These are phyloP conservation scores for Odobenus rosmarus DNA, from an alignment of 2,113 vertebrate species.

Conservation along the genomic window DNA sequence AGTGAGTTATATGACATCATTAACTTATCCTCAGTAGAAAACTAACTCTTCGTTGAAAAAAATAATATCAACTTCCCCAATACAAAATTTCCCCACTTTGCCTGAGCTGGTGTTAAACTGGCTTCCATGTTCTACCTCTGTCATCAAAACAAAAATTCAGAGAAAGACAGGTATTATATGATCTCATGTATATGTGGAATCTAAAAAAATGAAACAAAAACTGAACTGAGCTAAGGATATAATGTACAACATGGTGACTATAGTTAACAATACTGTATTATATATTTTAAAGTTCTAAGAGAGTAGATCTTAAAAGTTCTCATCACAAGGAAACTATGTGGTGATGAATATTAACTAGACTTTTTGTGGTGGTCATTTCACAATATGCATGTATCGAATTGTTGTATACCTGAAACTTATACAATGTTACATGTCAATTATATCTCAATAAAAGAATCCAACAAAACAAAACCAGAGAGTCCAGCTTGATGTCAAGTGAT, in stretches of 20 bases:
- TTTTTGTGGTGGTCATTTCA: background rate
- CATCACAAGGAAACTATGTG: background rate
- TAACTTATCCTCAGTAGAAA: slow-evolving; percentile 42
- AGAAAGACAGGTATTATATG: background rate
- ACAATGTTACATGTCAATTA: background rate
- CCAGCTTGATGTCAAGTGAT: background rate
- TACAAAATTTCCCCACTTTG: background rate
- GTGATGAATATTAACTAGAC: background rate
- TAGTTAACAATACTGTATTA: background rate
- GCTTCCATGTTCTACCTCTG: background rate
- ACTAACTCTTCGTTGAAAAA: slow-evolving; percentile 29
- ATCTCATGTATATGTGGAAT: background rate
- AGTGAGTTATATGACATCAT: slow-evolving; percentile 29
- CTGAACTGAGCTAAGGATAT: background rate
- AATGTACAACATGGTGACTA: background rate
- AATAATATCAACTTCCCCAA: background rate
- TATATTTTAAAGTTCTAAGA: background rate
- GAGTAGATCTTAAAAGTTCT: background rate
- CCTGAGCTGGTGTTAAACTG: background rate
- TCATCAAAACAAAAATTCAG: background rate
- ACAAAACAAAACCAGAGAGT: background rate
- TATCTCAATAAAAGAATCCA: background rate
- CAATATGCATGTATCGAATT: background rate
- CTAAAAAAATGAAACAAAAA: background rate
- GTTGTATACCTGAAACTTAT: background rate